A percentile compares a stretch with the other conserved stretches of the same genome.
phyloP scores from a whole-genome alignment of 2,113 vertebrate species.

The Scomber japonicus region DNA sequence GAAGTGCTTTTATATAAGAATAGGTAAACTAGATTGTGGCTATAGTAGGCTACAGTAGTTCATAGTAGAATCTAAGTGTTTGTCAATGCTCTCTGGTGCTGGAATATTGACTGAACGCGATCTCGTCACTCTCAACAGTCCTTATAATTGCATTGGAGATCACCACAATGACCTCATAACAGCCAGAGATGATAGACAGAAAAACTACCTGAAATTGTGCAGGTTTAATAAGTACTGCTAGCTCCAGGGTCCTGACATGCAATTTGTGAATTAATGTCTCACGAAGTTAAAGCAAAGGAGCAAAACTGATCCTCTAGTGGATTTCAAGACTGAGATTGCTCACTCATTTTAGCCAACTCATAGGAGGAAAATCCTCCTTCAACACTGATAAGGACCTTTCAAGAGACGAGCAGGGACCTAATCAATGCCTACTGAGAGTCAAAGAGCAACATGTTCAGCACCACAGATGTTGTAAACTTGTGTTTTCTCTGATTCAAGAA shows the following conservation, averaged over 20 bases:
- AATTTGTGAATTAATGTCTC: slow-evolving; percentile 19
- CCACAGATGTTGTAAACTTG: slow-evolving; percentile 12
- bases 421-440: slow-evolving; percentile 7
- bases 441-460: slow-evolving; percentile 2
- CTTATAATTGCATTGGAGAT: slow-evolving; percentile 21
- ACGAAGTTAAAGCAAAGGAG: slow-evolving; percentile 3
- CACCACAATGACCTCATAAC: slow-evolving; percentile 38
- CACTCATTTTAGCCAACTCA: slow-evolving; percentile 15
- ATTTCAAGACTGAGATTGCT: background rate
- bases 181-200: slow-evolving; percentile 16
- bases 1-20: slow-evolving; percentile 87
- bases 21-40: slow-evolving; percentile 82
- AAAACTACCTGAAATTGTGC: slow-evolving; percentile 4
- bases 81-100: slow-evolving; percentile 74
- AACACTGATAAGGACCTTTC: background rate
- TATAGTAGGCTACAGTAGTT: slow-evolving; percentile 81
- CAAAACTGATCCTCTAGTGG: slow-evolving; percentile 5
- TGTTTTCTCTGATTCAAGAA: slow-evolving; percentile 9
- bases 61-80: slow-evolving; percentile 79
- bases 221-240: slow-evolving; percentile 19
- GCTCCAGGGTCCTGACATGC: background rate
- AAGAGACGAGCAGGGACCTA: background rate
- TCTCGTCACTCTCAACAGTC: slow-evolving; percentile 19
- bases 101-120: slow-evolving; percentile 65
- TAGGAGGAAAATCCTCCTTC: background rate